phyloP scores from a whole-genome alignment of 2,888 invertebrate species.

The Eupeodes latifasciatus region DNA sequence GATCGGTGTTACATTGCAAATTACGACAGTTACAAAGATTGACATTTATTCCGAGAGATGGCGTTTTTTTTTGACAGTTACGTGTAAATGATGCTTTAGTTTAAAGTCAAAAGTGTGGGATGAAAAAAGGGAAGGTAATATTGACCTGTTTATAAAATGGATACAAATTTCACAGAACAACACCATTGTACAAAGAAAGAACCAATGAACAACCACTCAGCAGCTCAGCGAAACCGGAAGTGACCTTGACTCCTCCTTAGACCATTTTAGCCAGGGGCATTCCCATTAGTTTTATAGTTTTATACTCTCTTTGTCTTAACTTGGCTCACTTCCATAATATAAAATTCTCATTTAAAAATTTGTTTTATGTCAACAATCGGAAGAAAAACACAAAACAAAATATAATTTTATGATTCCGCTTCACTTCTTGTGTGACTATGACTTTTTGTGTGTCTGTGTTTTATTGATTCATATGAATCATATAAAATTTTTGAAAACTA shows the following conservation, averaged over 20 bases:
- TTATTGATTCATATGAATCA: slow-evolving; percentile 64
- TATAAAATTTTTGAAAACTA: neutral
- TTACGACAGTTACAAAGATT: slow-evolving; percentile 54
- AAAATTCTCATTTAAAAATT: slow-evolving; percentile 5
- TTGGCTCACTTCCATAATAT: slow-evolving; percentile 22
- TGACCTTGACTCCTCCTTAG: slow-evolving; percentile 52
- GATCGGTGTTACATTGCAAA: slow-evolving; percentile 48
- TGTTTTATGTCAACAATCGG: slow-evolving; percentile 26
- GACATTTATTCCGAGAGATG: slow-evolving; percentile 65
- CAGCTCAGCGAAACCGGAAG: slow-evolving; percentile 47
- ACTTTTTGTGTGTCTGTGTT: neutral
- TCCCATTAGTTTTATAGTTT: neutral
- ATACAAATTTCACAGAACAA: no score
- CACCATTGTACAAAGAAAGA: neutral
- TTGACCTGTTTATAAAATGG: no score
- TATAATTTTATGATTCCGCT: slow-evolving; percentile 50
- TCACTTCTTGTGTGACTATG: slow-evolving; percentile 25
- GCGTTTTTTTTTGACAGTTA: slow-evolving; percentile 26
- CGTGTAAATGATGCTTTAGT: neutral
- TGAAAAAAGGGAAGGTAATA: neutral
- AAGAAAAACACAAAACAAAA: neutral
- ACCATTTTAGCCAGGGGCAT: slow-evolving; percentile 20
- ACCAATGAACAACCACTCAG: slow-evolving; percentile 3
- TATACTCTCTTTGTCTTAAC: slow-evolving; percentile 21
- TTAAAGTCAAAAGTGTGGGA: slow-evolving; percentile 12